Evolutionary conservation across 2,113 vertebrate genomes (phyloP).

Genomic region (Sebastes schlegelii): DNA sequence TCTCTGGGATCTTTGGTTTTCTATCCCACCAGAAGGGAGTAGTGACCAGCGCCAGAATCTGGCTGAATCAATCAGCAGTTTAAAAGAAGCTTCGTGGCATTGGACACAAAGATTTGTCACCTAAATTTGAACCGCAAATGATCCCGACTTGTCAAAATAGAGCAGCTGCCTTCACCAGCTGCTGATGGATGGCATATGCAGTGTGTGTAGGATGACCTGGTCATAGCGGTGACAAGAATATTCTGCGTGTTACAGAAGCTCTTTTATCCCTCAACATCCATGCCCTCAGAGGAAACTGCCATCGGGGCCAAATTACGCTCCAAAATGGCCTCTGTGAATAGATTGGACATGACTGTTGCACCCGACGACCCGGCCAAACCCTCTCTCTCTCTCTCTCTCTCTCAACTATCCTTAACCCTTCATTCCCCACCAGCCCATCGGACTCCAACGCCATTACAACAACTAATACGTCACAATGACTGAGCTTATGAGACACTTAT

Average conservation of each 20-base stretch:
- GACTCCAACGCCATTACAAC: constrained; percentile 69
- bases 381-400: neutral
- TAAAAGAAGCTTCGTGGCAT: constrained; percentile 22
- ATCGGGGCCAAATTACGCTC: constrained; percentile 61
- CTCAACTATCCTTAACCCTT: constrained; percentile 57
- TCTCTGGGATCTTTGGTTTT: too few species aligned
- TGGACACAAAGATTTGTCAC: constrained; percentile 10
- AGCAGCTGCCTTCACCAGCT: neutral
- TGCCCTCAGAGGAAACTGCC: constrained; percentile 49
- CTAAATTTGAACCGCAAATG: constrained; percentile 29
- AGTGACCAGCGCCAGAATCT: constrained; percentile 13
- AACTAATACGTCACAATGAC: constrained; percentile 70
- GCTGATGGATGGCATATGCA: constrained; percentile 6
- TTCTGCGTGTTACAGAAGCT: constrained; percentile 52
- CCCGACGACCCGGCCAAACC: constrained; percentile 33
- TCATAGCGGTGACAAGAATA: constrained; percentile 33
- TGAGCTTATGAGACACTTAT: constrained; percentile 72
- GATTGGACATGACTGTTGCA: constrained; percentile 65
- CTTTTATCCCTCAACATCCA: constrained; percentile 48
- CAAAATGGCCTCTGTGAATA: constrained; percentile 60
- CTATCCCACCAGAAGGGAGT: too few species aligned
- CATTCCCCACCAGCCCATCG: constrained; percentile 36
- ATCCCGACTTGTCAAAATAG: neutral
- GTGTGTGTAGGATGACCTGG: constrained; percentile 7
- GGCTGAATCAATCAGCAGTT: constrained; percentile 34